Evolutionary conservation across 2,888 invertebrate species (phyloP), one percentile per base, ranked within the genome.

Genomic region (Atrina japonica): DNA sequence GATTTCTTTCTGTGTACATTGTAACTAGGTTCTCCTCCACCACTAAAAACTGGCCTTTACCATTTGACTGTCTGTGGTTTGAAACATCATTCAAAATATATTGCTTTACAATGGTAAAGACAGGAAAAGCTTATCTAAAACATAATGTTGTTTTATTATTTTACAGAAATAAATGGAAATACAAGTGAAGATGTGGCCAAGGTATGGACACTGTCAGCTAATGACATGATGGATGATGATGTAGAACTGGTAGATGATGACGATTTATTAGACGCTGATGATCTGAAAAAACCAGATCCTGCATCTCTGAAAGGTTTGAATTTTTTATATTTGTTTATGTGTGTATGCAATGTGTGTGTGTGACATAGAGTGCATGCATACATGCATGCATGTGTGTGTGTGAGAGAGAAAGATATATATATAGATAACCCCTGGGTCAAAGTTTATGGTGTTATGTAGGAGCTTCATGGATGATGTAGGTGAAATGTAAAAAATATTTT

Each of bases 211-310:
- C 89, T 97, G 53, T 94, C 95, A 73, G 93, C 93, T 63, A 93
- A 93, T 75, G 94, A 90, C 64, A 82, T 89, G 66, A 63, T 94
- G 71, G 95, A 96, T 84, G 94, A 94, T 83, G 95, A 95, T 72
- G 92, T 94, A 30, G 92, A 92, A 14, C 76, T 92, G 30, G 96
- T 98, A 78, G 95, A 98, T 91, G 95, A 96, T 73, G 95, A 97
- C 90, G 94, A 95, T 80, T 92, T 99, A 30, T 91, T 99, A 21
- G 96, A 97, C 91, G 97, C 96, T 84, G 95, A 95, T 71, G 98
- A 99, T 90, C 93, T 96, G 75, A 93, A 94, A 83, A 97, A 95
- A 91, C 99, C 99, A 2, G 95, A 96, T 86, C 94, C 95, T 30
- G 92, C 94, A 21, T 94, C 95, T 14, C 92, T 98, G n/a, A 94